Base-by-base conservation (phyloP, 2,888 invertebrate genomes). In the Aleiodes leptofemur region DNA sequence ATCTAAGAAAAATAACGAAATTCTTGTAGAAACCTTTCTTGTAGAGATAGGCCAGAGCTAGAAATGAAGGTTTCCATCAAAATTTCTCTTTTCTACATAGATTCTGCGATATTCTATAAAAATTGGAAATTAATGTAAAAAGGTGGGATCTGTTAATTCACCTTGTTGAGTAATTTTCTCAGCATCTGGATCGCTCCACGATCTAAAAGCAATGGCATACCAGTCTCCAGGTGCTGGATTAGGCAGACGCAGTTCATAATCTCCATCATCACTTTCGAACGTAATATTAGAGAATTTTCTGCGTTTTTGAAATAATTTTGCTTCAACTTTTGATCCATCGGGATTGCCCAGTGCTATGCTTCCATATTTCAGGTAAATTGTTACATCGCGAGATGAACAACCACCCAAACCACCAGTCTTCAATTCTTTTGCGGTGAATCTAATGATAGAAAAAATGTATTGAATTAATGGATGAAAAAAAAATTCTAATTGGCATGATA, bases 281-380 rank as follows among this genome's bases (percentile, higher is more conserved):
- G 93, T 91, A 56, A 94, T 83, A 23, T 91, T 91, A 83, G 93
- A 91, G 69, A 93, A 90, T 76, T 91, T 90, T 7, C 89, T 86
- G 78, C 90, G 86, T 48, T 14, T 91, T 77, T 90, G 90, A 76
- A 94, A 88, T 83, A 94, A 92, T 78, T 92, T 90, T 75, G 93
- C 93, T 0, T 96, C 95, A 84, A 95, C 95, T 64, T 93, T 92
- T 59, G 96, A 94, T 77, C 95, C 95, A 85, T 96, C 95, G 2
- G 96, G 95, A 85, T 94, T 94, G 76, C 97, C 93, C 4, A 96
- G 94, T 29, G 97, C 97, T 84, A 95, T 94, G 64, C 96, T 94
- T 14, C 95, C 95, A 81, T 94, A 93, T 87, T 96, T 96, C 72
- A 97, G 89, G 85, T 94, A 93, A 82, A 94, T 90, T 80, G 94